Conservation (phyloP, 2,797 vertebrate species). For the Heliangelus exortis region DNA sequence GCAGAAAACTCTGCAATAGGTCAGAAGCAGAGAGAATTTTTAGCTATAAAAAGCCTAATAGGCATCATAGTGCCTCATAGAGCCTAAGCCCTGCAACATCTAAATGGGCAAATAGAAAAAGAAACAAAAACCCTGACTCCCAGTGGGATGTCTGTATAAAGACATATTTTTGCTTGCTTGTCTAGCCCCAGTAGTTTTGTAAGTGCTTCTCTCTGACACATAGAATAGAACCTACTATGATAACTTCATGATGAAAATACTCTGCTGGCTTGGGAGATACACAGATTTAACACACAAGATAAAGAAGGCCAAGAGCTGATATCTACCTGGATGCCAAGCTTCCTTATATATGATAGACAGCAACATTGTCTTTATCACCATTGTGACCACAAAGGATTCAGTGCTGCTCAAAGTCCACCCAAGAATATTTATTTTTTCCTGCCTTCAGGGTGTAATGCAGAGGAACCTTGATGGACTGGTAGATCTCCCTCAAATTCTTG, state of each 20-base stretch:
- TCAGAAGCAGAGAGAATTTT: background rate
- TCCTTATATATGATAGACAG: background rate
- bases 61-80: too few relatives aligned
- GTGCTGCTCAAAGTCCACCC: background rate
- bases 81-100: background rate
- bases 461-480: background rate
- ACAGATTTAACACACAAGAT: background rate
- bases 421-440: background rate
- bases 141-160: background rate
- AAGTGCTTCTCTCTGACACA: background rate
- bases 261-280: background rate
- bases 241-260: background rate
- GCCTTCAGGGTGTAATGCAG: background rate
- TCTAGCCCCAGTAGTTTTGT: background rate
- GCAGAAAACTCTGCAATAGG: background rate
- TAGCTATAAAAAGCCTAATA: background rate
- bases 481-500: background rate
- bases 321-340: background rate
- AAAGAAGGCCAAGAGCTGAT: background rate
- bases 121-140: background rate
- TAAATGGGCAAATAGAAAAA: background rate
- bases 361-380: fast-evolving
- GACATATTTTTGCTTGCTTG: background rate
- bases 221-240: background rate
- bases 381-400: background rate